Base-by-base conservation (phyloP, 2,113 vertebrate species). In the Neodon shergylaensis region DNA sequence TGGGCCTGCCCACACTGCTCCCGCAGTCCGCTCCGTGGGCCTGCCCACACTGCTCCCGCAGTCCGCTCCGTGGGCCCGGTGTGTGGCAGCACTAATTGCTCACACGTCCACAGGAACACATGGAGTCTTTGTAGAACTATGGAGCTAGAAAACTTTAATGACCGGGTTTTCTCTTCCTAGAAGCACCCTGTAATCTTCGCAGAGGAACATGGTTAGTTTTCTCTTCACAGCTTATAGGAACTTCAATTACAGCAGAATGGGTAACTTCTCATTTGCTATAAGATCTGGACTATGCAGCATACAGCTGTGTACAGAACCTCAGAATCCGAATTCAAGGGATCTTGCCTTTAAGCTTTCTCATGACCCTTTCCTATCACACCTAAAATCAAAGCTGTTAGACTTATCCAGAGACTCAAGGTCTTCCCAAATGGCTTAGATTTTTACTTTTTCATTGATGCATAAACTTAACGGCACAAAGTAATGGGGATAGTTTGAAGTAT, bases 151-250 rank as follows among this genome's bases (percentile, higher is more conserved):
- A 93, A 84, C 72, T 85, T 97, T 97, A 97, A 97, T 97, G 93
- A 97, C 95, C 86, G 77, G 95, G 88, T 96, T 97, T 95, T 90
- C 88, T 81, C 84, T 89, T 78, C 22, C 70, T 90, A 58, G 88
- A 92, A 97, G 82, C 85, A 97, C 92, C 95, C 97, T 96, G 88
- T 97, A 96, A 97, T 98, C 96, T 96, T 96, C 54, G 44, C 61
- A 39, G 85, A 49, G 66, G 81, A 94, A 90, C 84, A 66, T 88
- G 87, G 65, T 88, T 83, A 88, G 88, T 96, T 97, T 95, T 92
- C 58, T 33, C 73, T 78, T 96, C 88, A 58, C 81, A 96, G 94
- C 88, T 97, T 92, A 58, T 84, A 49, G 90, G 83, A 86, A 58
- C 79, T 94, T 94, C 92, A 86, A 63, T 83, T 88, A 91, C n/a